phyloP scores from a whole-genome alignment of 2,113 vertebrate genomes.

The Asarcornis scutulata region DNA sequence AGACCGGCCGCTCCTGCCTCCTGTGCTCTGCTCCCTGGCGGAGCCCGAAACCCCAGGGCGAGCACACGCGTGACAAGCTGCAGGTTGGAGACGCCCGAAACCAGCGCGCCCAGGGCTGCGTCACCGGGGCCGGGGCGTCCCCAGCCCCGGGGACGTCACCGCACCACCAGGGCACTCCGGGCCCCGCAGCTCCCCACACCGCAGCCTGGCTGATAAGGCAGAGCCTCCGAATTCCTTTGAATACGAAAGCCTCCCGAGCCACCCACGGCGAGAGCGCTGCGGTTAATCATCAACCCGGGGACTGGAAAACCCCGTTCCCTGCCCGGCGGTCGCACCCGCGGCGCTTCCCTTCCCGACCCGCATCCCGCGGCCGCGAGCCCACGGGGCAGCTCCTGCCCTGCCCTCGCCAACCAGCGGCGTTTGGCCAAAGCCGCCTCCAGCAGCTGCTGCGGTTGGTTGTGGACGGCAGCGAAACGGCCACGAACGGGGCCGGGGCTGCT shows the following conservation, averaged over 20 bases:
- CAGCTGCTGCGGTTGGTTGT: too few relatives aligned
- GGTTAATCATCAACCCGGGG: constrained; percentile 38
- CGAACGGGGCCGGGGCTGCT: too few relatives aligned
- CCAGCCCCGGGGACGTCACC: neutral
- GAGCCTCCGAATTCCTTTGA: neutral
- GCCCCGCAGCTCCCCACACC: too few relatives aligned
- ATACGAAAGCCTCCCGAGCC: neutral
- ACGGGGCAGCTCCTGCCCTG: too few relatives aligned
- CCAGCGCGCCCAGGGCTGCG: neutral
- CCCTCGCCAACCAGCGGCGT: neutral
- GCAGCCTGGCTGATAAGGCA: neutral
- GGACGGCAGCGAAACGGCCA: too few relatives aligned
- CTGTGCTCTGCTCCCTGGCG: too few relatives aligned
- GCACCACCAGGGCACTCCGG: neutral
- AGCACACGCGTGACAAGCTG: too few relatives aligned
- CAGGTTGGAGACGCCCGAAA: neutral
- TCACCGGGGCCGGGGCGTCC: neutral
- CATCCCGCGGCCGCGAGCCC: too few relatives aligned
- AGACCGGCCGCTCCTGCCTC: too few relatives aligned
- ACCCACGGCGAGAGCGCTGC: neutral
- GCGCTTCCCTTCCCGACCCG: neutral
- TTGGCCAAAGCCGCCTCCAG: neutral
- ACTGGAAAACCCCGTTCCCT: constrained; percentile 5
- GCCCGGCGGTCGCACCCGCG: too few relatives aligned
- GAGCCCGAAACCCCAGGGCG: neutral